These are phyloP conservation scores for Platyscapa corneri DNA, from an alignment of 1,140 invertebrate genomes.

Conservation along the genomic window DNA sequence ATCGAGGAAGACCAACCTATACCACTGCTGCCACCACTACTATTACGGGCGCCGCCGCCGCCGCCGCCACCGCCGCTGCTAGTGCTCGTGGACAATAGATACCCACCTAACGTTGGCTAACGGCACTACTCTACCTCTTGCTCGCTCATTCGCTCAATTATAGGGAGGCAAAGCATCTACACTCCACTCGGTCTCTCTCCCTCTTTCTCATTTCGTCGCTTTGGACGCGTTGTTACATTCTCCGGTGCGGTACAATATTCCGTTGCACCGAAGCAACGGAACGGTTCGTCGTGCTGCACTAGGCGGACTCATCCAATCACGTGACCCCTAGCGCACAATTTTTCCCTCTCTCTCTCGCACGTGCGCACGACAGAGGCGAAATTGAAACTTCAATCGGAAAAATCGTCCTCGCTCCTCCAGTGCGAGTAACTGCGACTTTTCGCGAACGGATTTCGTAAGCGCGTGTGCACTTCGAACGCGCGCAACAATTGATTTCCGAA, in stretches of 20 bases:
- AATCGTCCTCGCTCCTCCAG: background rate
- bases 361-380: too few relatives aligned
- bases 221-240: slow-evolving; percentile 16
- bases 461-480: too few relatives aligned
- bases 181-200: slow-evolving; percentile 3
- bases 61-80: too few relatives aligned
- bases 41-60: too few relatives aligned
- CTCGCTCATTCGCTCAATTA: slow-evolving; percentile 57
- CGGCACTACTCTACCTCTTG: slow-evolving; percentile 38
- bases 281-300: slow-evolving; percentile 12
- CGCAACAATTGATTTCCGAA: too few relatives aligned
- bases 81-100: slow-evolving; percentile 32
- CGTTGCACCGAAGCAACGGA: slow-evolving; percentile 21
- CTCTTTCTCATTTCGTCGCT: background rate
- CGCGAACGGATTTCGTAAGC: too few relatives aligned
- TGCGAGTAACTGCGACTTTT: background rate
- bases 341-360: too few relatives aligned
- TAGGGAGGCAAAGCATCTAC: slow-evolving; percentile 46
- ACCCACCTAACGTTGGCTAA: slow-evolving; percentile 17
- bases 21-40: background rate
- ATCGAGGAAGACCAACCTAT: background rate
- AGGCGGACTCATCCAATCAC: background rate
- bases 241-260: slow-evolving; percentile 23
- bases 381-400: background rate
- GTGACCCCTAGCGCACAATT: background rate